phyloP scores from a whole-genome alignment of 2,888 invertebrate species.

The Lasius fuliginosus region DNA sequence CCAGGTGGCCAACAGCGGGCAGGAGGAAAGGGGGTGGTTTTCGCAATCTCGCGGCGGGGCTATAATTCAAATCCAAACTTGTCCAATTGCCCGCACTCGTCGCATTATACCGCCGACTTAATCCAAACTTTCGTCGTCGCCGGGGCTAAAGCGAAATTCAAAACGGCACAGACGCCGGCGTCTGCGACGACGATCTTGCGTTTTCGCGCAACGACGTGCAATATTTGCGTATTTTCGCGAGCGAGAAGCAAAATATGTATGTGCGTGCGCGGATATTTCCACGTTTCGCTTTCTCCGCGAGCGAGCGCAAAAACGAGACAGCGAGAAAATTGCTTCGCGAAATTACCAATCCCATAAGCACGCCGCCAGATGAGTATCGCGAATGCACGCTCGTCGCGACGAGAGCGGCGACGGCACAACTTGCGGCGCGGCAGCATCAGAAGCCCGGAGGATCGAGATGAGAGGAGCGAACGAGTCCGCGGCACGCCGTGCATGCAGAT shows the following conservation, averaged over 20 bases:
- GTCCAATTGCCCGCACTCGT: constrained; percentile 80
- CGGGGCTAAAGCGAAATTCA: constrained; percentile 60
- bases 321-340: constrained; percentile 44
- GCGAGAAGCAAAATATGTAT: constrained; percentile 15
- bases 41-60: constrained; percentile 58
- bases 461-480: constrained; percentile 30
- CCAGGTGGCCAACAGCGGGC: constrained; percentile 29
- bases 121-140: constrained; percentile 80
- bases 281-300: background rate
- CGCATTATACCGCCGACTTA: constrained; percentile 82
- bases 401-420: background rate
- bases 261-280: constrained; percentile 25
- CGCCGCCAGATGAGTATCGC: constrained; percentile 29
- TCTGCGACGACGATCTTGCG: background rate
- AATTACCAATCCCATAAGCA: constrained; percentile 48
- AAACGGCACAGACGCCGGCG: background rate
- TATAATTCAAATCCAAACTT: constrained; percentile 82
- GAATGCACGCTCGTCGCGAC: background rate
- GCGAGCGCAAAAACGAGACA: constrained; percentile 4
- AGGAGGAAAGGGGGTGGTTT: background rate
- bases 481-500: constrained; percentile 39
- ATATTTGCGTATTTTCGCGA: constrained; percentile 3
- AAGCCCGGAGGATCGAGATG: constrained; percentile 45
- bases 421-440: background rate
- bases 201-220: background rate